phyloP scores from a whole-genome alignment of 2,797 vertebrate genomes.

The Ptychadena robeensis region DNA sequence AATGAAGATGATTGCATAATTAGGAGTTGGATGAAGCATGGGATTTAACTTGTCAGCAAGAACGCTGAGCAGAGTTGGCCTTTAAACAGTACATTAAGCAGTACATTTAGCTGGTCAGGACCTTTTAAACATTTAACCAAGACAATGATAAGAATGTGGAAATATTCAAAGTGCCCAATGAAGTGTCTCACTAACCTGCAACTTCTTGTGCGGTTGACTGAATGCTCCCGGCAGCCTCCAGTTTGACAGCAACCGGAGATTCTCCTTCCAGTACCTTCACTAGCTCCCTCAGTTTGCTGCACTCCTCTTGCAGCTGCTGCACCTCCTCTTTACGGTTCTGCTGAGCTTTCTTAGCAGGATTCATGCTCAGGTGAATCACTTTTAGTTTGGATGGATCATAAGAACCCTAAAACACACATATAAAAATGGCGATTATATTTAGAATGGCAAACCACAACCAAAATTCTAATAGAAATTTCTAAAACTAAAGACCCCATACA shows the following conservation, averaged over 20 bases:
- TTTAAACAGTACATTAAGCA: no score
- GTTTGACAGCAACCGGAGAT: conserved; percentile 63
- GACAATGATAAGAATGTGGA: not conserved
- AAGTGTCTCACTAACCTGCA: conserved; percentile 75
- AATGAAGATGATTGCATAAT: no score
- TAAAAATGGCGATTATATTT: not conserved
- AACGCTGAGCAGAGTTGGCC: no score
- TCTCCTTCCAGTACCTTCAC: conserved; percentile 80
- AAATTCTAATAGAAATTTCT: no score
- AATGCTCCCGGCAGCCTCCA: conserved; percentile 74
- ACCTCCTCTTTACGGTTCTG: conserved; percentile 83
- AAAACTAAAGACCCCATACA: no score
- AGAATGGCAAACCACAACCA: not conserved
- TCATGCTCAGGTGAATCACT: conserved; percentile 89
- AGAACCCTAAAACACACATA: conserved; percentile 78
- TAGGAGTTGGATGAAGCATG: no score
- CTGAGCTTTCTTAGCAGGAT: conserved; percentile 83
- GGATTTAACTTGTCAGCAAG: no score
- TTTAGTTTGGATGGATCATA: conserved; percentile 88
- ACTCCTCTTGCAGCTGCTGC: conserved; percentile 83
- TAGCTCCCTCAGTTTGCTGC: conserved; percentile 80
- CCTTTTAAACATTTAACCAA: not conserved
- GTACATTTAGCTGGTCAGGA: no score
- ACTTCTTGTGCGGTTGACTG: conserved; percentile 84
- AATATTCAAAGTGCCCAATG: not conserved